Evolutionary conservation across 2,113 vertebrate species (phyloP).

Genomic region (Calypte anna): DNA sequence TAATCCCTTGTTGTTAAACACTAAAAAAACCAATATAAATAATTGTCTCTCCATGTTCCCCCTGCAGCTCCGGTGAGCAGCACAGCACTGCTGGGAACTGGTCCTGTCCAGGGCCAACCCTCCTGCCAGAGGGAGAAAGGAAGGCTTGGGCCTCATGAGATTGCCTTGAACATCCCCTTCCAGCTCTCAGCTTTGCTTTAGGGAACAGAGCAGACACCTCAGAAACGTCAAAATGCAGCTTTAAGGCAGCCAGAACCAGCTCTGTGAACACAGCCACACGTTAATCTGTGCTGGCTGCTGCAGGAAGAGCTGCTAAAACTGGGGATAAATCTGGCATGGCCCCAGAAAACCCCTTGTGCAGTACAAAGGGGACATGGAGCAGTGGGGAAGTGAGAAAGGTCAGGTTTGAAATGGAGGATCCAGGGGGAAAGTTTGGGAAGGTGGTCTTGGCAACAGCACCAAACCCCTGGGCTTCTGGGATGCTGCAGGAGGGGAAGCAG

Average conservation of each 20-base stretch:
- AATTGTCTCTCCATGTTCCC: not conserved
- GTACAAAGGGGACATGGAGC: not conserved
- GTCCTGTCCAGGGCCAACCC: not conserved
- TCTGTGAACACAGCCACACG: not conserved
- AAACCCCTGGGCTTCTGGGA: not conserved
- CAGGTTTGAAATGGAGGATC: not conserved
- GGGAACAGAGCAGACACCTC: not conserved
- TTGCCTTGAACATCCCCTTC: not conserved
- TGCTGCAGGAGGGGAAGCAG: not conserved
- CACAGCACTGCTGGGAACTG: not conserved
- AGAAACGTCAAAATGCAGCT: not conserved
- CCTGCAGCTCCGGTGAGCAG: rapidly evolving
- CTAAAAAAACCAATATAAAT: not conserved
- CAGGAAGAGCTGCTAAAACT: not conserved
- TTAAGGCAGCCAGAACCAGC: not conserved
- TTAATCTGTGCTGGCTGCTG: not conserved
- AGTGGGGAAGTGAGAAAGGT: not conserved
- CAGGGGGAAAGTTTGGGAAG: not conserved
- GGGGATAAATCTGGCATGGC: not conserved
- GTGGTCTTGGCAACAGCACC: not conserved
- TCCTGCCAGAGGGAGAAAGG: not conserved
- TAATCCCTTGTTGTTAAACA: not conserved
- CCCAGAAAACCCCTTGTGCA: not conserved
- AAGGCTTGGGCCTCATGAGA: not conserved
- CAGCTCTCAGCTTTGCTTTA: not conserved